Evolutionary conservation across 1,140 invertebrate genomes (phyloP).

Genomic region (Ctenoplectra terminalis): DNA sequence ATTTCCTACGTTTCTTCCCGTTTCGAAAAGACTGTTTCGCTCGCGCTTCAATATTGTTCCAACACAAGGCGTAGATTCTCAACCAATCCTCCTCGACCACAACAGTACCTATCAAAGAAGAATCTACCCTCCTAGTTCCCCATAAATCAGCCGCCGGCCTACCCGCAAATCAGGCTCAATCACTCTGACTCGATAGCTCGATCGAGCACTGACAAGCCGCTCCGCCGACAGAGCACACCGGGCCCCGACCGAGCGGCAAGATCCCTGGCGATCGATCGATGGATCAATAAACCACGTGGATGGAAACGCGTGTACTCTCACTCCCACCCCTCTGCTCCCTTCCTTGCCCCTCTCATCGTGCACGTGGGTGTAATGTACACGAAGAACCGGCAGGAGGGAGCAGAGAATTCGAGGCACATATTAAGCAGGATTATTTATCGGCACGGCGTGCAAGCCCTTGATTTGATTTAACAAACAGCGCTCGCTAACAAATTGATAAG

Average conservation of each 20-base stretch:
- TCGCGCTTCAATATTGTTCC: neutral
- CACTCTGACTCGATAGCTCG: constrained; percentile 40
- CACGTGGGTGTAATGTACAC: constrained; percentile 56
- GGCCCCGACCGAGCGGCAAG: neutral
- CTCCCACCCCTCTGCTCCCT: neutral
- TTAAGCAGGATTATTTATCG: constrained; percentile 80
- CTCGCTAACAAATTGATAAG: constrained; percentile 83
- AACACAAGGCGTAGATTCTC: neutral
- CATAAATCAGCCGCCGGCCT: constrained; percentile 45
- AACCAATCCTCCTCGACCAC: constrained; percentile 7
- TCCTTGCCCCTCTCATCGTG: too few relatives aligned
- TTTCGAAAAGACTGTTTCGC: neutral
- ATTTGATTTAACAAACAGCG: constrained; percentile 79
- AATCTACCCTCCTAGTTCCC: constrained; percentile 23
- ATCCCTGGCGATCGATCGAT: constrained; percentile 46
- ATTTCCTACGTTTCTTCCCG: too few relatives aligned
- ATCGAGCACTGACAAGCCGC: constrained; percentile 46
- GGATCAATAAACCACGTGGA: constrained; percentile 58
- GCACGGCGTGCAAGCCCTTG: constrained; percentile 68
- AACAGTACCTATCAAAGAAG: neutral
- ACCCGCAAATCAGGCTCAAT: constrained; percentile 52
- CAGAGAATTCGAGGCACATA: constrained; percentile 69
- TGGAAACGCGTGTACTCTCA: constrained; percentile 59
- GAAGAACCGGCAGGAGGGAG: constrained; percentile 4
- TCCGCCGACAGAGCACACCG: constrained; percentile 3